Base-by-base conservation (phyloP, 1,140 invertebrate species). In the Phthorimaea operculella region DNA sequence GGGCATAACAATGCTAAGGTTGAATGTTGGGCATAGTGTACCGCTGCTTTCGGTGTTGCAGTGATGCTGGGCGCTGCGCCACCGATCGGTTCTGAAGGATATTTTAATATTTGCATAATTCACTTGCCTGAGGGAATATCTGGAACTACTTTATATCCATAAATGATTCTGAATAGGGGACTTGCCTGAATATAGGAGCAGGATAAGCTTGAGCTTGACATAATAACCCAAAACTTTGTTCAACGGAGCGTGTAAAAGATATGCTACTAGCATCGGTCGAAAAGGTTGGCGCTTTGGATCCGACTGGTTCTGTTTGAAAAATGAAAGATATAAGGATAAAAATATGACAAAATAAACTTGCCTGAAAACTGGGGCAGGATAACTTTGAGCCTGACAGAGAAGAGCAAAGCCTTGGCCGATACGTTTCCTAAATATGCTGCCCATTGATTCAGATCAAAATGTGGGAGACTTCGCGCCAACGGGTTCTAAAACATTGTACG, bases 191-290 rank as follows among this genome's bases (percentile, higher is more conserved):
- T 75, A 87, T 75, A 54, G 91, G 92, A 67, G 90, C 86, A 42
- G 92, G 92, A 85, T 89, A 90, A 33, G 90, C 90, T 77, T 94
- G 92, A 63, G 92, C 93, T 79, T 92, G 92, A 85, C 94, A 96
- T 28, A 94, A 88, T 54, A 85, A 72, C 61, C 69, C 80, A 64
- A 85, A 83, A 64, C 70, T 77, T 72, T 83, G 79, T 16, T 68
- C 63, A 52, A 82, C 66, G 52, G 47, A 83, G 59, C 88, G 70
- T 59, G 87, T 74, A 68, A 90, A 87, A 63, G 88, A 87, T 58
- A 86, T 88, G 76, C 88, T 88, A 83, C 90, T 91, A 55, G 89
- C 87, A 54, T 92, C 89, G 61, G 87, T 88, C n/a, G 90, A 88
- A 72, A 92, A 90, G 39, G 87, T 87, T 4, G 91, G 91, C 54